phyloP scores from a whole-genome alignment of 2,797 vertebrate genomes.

The Silurus aristotelis region DNA sequence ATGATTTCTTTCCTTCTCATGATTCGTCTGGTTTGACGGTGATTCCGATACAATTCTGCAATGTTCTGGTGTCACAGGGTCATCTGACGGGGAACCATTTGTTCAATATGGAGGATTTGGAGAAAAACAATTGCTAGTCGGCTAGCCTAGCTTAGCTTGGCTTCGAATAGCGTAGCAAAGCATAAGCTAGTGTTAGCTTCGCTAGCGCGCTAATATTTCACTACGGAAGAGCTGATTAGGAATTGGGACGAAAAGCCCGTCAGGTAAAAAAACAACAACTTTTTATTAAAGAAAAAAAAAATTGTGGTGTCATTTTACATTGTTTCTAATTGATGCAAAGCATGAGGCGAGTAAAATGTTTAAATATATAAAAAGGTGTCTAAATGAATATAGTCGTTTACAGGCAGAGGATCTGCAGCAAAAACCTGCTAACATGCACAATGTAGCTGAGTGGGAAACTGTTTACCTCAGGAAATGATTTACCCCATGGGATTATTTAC shows the following conservation, averaged over 20 bases:
- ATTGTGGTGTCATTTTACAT: too few species aligned
- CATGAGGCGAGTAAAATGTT: conserved; percentile 18
- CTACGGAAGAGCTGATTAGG: conserved; percentile 39
- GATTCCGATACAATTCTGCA: background rate
- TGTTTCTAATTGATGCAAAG: background rate
- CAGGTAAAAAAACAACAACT: conserved; percentile 36
- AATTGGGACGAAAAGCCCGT: conserved; percentile 46
- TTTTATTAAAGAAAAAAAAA: background rate
- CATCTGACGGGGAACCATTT: background rate
- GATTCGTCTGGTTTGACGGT: background rate
- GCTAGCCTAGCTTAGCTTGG: conserved; percentile 48
- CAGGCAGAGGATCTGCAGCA: background rate
- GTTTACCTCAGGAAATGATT: background rate
- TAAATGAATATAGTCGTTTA: background rate
- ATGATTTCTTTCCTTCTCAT: background rate
- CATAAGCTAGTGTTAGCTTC: conserved; percentile 47
- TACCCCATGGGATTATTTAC: too few species aligned
- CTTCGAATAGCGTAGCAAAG: too few species aligned
- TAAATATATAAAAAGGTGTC: background rate
- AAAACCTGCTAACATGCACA: background rate
- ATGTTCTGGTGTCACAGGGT: background rate
- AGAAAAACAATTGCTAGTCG: conserved; percentile 62
- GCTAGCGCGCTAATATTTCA: conserved; percentile 49
- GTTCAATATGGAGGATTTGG: conserved; percentile 40
- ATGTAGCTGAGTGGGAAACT: too few species aligned